phyloP scores from a whole-genome alignment of 1,140 invertebrate genomes.

The Calephelis virginiensis region DNA sequence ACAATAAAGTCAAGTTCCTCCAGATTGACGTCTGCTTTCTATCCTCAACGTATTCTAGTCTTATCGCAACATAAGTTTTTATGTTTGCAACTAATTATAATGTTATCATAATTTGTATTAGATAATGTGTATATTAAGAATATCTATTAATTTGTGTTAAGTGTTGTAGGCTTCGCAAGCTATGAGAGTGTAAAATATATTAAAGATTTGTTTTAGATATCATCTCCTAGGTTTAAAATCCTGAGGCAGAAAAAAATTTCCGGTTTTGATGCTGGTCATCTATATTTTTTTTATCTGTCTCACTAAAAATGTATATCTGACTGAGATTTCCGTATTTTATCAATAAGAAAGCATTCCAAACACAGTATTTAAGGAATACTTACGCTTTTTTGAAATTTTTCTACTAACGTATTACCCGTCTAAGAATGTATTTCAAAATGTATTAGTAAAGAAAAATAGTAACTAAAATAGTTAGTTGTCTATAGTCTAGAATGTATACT shows the following conservation, averaged over 20 bases:
- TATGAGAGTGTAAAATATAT: constrained; percentile 64
- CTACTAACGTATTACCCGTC: constrained; percentile 36
- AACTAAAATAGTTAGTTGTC: constrained; percentile 26
- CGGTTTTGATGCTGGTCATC: constrained; percentile 63
- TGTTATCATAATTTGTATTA: constrained; percentile 70
- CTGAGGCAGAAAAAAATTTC: constrained; percentile 43
- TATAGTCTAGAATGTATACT: constrained; percentile 31
- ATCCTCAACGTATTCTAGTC: constrained; percentile 78
- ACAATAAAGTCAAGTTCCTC: constrained; percentile 59
- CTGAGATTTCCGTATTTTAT: constrained; percentile 51
- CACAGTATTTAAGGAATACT: constrained; percentile 65
- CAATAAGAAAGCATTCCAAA: constrained; percentile 67
- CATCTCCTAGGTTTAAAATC: constrained; percentile 59
- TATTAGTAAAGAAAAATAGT: constrained; percentile 35
- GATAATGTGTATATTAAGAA: constrained; percentile 67
- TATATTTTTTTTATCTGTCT: constrained; percentile 41
- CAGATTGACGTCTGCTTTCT: constrained; percentile 67
- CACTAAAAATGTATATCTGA: constrained; percentile 36
- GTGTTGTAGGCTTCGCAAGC: constrained; percentile 60
- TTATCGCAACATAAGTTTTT: constrained; percentile 68
- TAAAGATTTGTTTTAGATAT: constrained; percentile 54
- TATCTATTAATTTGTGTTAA: constrained; percentile 68
- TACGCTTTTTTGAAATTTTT: constrained; percentile 50
- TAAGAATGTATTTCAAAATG: constrained; percentile 41
- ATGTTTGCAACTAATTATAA: constrained; percentile 74